Evolutionary conservation across 2,888 invertebrate species (phyloP), one percentile per base, ranked within the genome.

Genomic region (Brachyopa scutellaris): DNA sequence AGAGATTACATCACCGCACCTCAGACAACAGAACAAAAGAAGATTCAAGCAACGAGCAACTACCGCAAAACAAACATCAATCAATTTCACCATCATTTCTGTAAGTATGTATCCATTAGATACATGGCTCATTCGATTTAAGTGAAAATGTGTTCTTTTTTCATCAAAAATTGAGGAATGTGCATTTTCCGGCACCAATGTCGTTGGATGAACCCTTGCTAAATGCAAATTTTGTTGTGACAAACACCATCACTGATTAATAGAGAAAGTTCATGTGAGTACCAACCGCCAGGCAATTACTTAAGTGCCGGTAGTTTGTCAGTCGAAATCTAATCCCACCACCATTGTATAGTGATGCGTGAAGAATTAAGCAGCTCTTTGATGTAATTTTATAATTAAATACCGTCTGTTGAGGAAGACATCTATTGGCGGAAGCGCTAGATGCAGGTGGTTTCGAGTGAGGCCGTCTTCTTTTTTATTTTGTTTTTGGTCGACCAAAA

Each of bases 211-310:
- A 26, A 53, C 49, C 61, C 40, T 62, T 51, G 72, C 23, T 26
- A 62, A 72, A 72, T 72, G 72, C 31, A 62, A 72, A 72, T 62
- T 38, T n/a, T n/a, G n/a, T n/a, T 11, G 69, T 23, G 26, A 36
- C 57, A 19, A 6, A 26, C 26, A 7, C 8, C 11, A 29, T 31
- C 31, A 6, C 26, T 49, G 69, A 69, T 45, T 49, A 55, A 26
- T 33, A 9, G 70, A 59, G 70, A 70, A 70, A 70, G 70, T 49
- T 38, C 2, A 7, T 47, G 17, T 42, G 3, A 5, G 55, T 15
- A 11, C 7, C 38, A 23, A 49, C 15, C n/a, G 15, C 23, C 13
- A 26, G 26, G 29, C 40, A 26, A 59, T 61, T 61, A 45, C 19
- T 61, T 21, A 45, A 45, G 21, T 45, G 31, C 45, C 45, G 31